Percentiles rank a stretch among this genome's conserved stretches.
These are phyloP conservation scores for Pristionchus mayeri DNA, from an alignment of 2,888 invertebrate species.

Conservation along the genomic window DNA sequence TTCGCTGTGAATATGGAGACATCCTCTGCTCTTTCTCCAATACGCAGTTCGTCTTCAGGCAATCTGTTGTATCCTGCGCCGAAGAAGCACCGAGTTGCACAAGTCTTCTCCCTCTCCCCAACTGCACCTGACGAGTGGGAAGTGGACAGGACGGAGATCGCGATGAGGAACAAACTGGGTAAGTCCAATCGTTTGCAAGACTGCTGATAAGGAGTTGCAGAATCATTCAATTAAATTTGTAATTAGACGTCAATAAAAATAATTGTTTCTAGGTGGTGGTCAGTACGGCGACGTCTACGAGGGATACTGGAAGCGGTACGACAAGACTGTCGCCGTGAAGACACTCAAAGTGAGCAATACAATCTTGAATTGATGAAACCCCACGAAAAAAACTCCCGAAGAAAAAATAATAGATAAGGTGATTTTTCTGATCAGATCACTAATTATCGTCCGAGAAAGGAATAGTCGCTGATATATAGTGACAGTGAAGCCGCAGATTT, in stretches of 20 bases:
- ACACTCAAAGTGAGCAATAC: constrained; percentile 86
- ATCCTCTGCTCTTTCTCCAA: too few species aligned
- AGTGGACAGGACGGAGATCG: constrained; percentile 84
- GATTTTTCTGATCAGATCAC: background rate
- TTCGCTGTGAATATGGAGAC: too few species aligned
- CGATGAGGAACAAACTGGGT: constrained; percentile 75
- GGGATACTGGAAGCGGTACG: constrained; percentile 93
- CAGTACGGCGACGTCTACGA: constrained; percentile 90
- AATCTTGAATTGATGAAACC: background rate
- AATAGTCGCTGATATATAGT: too few species aligned
- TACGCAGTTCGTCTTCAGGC: too few species aligned
- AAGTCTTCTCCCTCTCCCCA: constrained; percentile 75
- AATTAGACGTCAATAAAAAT: background rate
- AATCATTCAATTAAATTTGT: too few species aligned
- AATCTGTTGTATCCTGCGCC: constrained; percentile 97
- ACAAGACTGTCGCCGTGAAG: constrained; percentile 97
- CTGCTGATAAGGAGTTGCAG: too few species aligned
- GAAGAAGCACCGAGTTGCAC: constrained; percentile 82
- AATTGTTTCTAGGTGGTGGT: constrained; percentile 86
- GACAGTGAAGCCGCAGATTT: too few species aligned
- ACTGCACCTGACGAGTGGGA: constrained; percentile 90
- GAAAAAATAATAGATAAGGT: background rate
- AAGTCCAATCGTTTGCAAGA: constrained; percentile 2
- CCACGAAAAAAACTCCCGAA: background rate
- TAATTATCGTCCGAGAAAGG: background rate